phyloP scores from a whole-genome alignment of 2,113 vertebrate genomes.

The Antechinus flavipes region DNA sequence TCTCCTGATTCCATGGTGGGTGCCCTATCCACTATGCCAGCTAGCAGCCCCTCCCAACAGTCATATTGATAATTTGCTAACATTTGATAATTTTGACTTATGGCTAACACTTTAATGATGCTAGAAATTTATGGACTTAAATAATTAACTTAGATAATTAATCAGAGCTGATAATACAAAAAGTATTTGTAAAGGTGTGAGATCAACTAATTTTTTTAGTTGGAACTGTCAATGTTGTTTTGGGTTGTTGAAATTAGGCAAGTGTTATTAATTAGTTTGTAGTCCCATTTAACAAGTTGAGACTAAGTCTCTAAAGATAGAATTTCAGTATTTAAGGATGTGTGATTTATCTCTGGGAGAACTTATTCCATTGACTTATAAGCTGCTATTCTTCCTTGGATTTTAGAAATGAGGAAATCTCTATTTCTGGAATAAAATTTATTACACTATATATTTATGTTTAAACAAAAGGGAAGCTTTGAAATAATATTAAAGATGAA shows the following conservation, averaged over 20 bases:
- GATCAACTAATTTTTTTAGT: constrained; percentile 7
- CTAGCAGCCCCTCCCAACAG: neutral
- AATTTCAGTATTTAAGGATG: neutral
- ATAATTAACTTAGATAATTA: neutral
- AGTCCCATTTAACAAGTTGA: neutral
- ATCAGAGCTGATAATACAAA: neutral
- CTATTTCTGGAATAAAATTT: constrained; percentile 43
- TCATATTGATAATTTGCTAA: neutral
- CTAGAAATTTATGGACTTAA: neutral
- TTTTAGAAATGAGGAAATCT: constrained; percentile 36
- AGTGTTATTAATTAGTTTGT: neutral
- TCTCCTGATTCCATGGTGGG: too few species aligned
- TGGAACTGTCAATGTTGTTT: constrained; percentile 30
- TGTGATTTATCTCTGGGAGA: neutral
- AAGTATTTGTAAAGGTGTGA: constrained; percentile 1
- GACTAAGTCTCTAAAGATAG: neutral
- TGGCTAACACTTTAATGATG: neutral
- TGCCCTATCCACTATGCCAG: too few species aligned
- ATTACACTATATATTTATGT: constrained; percentile 13
- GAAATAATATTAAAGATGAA: neutral
- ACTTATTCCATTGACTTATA: neutral
- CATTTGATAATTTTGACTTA: neutral
- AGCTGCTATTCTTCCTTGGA: neutral
- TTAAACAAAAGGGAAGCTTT: neutral
- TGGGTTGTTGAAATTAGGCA: neutral